phyloP scores from a whole-genome alignment of 2,797 vertebrate species.

The Microctenopoma lineatum region DNA sequence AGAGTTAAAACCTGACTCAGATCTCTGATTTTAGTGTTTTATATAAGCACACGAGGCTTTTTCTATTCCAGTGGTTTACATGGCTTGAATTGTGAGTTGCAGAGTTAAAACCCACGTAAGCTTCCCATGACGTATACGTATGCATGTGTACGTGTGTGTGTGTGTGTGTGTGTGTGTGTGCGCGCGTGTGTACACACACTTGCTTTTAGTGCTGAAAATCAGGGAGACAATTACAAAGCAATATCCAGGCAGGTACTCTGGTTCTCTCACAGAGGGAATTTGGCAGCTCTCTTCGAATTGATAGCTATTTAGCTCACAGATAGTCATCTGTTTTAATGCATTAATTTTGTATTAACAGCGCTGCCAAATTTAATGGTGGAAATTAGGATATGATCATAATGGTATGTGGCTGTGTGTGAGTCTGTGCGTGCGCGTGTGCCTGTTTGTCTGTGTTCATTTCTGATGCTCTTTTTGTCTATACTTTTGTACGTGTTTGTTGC shows the following conservation, averaged over 20 bases:
- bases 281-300: conserved; percentile 83
- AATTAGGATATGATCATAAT: conserved; percentile 80
- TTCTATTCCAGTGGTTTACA: conserved; percentile 35
- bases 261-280: conserved; percentile 80
- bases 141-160: not conserved
- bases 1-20: conserved; percentile 28
- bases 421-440: conserved; percentile 23
- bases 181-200: conserved; percentile 16
- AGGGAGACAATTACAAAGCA: conserved; percentile 81
- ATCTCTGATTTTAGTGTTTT: conserved; percentile 35
- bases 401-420: conserved; percentile 53
- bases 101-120: conserved; percentile 39
- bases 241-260: conserved; percentile 81
- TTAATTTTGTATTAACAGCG: conserved; percentile 87
- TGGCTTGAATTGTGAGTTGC: conserved; percentile 51
- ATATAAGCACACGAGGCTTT: conserved; percentile 23
- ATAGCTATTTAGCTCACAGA: conserved; percentile 86
- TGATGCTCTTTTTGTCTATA: conserved; percentile 61
- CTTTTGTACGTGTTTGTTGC: conserved; percentile 65
- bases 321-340: conserved; percentile 86
- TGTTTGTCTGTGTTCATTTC: conserved; percentile 53
- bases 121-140: conserved; percentile 13
- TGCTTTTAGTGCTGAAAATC: conserved; percentile 78
- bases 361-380: conserved; percentile 83
- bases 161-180: not conserved